Conservation (phyloP, 2,113 vertebrate species). For the Diadophis punctatus region DNA sequence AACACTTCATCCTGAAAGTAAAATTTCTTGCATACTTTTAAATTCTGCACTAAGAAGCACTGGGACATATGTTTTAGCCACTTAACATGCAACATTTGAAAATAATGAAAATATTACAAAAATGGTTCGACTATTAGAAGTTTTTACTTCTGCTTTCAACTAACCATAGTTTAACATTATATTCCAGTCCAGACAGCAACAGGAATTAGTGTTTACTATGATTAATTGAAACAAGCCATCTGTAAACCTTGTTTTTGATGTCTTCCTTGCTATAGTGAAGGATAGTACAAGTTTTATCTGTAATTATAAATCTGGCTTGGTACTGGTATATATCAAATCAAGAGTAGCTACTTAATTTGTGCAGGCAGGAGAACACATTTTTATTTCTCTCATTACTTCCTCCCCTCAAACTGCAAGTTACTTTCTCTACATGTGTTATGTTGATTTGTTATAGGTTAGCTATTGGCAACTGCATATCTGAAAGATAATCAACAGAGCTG, state of each 20-base stretch:
- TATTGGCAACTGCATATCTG: background rate
- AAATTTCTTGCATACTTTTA: background rate
- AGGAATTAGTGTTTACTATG: background rate
- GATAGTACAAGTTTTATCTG: background rate
- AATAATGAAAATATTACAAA: background rate
- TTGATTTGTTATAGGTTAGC: background rate
- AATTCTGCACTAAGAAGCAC: background rate
- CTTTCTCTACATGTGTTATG: background rate
- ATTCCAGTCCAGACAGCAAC: background rate
- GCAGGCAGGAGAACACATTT: background rate
- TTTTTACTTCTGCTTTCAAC: background rate
- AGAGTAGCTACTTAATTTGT: background rate
- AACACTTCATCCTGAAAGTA: background rate
- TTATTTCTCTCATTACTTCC: background rate
- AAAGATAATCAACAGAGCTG: background rate
- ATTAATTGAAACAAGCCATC: background rate
- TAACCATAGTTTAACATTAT: background rate
- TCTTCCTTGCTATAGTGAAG: background rate
- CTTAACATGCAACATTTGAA: background rate
- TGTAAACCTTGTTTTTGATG: background rate
- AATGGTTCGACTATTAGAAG: too few species aligned
- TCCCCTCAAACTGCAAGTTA: background rate
- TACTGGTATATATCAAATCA: background rate
- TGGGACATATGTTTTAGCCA: constrained; percentile 24
- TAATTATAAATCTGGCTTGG: background rate